A percentile compares a stretch with the other conserved stretches of the same genome.
phyloP scores from a whole-genome alignment of 2,113 vertebrate genomes.

The Centropus bengalensis region DNA sequence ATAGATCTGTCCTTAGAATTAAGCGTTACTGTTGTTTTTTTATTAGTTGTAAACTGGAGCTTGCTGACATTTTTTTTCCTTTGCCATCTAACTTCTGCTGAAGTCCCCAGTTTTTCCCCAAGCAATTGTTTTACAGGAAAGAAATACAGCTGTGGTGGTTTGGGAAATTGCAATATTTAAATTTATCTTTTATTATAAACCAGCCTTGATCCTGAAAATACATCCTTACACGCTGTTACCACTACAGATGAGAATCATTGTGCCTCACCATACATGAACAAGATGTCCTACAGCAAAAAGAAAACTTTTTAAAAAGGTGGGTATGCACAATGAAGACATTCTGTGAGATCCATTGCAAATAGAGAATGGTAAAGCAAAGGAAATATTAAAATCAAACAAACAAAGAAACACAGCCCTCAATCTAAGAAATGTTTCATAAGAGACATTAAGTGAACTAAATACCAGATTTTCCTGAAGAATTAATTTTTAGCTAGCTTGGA shows the following conservation, averaged over 20 bases:
- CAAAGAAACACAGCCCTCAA: background rate
- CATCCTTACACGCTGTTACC: background rate
- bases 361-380: background rate
- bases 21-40: background rate
- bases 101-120: background rate
- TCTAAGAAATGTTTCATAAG: background rate
- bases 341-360: background rate
- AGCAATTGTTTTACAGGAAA: background rate
- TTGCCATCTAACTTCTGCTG: background rate
- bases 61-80: background rate
- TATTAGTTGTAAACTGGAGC: background rate
- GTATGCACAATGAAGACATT: background rate
- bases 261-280: background rate
- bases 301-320: background rate
- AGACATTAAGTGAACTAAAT: background rate
- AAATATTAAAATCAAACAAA: background rate
- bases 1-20: background rate
- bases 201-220: background rate
- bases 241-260: background rate
- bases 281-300: background rate
- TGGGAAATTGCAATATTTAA: background rate
- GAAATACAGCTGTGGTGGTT: background rate
- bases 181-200: background rate
- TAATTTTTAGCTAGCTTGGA: background rate
- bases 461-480: background rate